phyloP scores from a whole-genome alignment of 2,113 vertebrate species.

The Chionis minor region DNA sequence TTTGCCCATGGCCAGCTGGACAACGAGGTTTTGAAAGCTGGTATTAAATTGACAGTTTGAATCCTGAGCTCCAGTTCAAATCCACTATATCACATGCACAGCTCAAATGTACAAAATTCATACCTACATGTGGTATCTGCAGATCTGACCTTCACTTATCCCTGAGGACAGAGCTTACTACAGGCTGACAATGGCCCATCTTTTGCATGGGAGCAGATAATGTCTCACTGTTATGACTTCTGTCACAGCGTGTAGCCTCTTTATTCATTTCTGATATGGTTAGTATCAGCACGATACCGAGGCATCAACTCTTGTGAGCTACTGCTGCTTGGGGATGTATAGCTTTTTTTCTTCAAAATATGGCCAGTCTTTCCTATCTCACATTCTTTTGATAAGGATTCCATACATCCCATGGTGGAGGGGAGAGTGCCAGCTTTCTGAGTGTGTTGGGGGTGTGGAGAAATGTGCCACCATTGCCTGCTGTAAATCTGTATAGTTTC shows the following conservation, averaged over 20 bases:
- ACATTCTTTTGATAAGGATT: not conserved
- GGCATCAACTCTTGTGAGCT: not conserved
- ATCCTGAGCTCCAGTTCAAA: not conserved
- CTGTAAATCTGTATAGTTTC: not conserved
- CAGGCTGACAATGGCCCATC: not conserved
- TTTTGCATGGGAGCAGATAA: not conserved
- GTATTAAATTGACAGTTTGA: not conserved
- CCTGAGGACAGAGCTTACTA: not conserved
- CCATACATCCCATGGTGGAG: not conserved
- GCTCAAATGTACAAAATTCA: not conserved
- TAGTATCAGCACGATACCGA: not conserved
- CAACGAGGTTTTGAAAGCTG: not conserved
- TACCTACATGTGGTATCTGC: not conserved
- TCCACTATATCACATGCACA: not conserved
- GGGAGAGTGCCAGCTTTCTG: not conserved
- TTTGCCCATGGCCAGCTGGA: not conserved
- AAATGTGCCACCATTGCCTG: not conserved
- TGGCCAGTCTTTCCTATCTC: not conserved
- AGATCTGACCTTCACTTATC: not conserved
- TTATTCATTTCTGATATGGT: not conserved
- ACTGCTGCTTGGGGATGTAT: not conserved
- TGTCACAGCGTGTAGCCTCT: not conserved
- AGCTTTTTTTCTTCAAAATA: not conserved
- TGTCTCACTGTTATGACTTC: not conserved
- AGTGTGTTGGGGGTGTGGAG: not conserved